Percentiles rank a stretch among this genome's conserved stretches.
Evolutionary conservation across 2,113 vertebrate genomes (phyloP).

Genomic region (Caranx ignobilis): DNA sequence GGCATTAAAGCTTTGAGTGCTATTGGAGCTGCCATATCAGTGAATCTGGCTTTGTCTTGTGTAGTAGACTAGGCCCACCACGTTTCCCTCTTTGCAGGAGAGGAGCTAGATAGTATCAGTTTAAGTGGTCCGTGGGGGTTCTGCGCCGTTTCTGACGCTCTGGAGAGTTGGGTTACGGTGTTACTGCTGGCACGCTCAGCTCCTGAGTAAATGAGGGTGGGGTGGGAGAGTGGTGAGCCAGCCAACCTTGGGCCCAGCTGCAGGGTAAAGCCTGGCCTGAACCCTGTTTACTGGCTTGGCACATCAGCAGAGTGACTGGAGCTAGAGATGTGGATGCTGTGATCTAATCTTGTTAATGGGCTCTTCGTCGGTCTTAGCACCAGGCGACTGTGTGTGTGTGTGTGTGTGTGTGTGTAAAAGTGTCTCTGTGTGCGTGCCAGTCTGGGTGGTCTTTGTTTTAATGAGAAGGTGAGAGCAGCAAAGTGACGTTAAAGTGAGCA

Average conservation of each 20-base stretch:
- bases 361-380: conserved; percentile 36
- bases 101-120: conserved; percentile 56
- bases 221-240: conserved; percentile 3
- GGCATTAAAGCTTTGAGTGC: conserved; percentile 64
- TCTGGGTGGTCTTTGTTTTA: conserved; percentile 10
- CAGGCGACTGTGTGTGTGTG: conserved; percentile 2
- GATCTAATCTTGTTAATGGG: conserved; percentile 69
- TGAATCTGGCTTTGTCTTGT: conserved; percentile 38
- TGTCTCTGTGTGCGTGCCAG: conserved; percentile 7
- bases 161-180: conserved; percentile 43
- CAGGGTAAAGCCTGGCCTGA: conserved; percentile 42
- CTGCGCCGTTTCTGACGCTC: neutral
- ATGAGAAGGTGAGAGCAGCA: conserved; percentile 29
- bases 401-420: conserved; percentile 19
- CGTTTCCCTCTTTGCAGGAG: conserved; percentile 45
- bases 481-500: conserved; percentile 14
- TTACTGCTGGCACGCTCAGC: conserved; percentile 36
- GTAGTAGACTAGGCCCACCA: conserved; percentile 18
- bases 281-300: conserved; percentile 22
- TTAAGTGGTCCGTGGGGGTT: conserved; percentile 41
- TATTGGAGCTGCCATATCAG: conserved; percentile 60
- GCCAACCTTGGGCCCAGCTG: conserved; percentile 44
- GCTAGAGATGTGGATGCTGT: conserved; percentile 36
- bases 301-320: conserved; percentile 54
- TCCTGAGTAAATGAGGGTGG: conserved; percentile 11